Conservation (phyloP, 2,797 vertebrate species). For the Myotis vivesi region DNA sequence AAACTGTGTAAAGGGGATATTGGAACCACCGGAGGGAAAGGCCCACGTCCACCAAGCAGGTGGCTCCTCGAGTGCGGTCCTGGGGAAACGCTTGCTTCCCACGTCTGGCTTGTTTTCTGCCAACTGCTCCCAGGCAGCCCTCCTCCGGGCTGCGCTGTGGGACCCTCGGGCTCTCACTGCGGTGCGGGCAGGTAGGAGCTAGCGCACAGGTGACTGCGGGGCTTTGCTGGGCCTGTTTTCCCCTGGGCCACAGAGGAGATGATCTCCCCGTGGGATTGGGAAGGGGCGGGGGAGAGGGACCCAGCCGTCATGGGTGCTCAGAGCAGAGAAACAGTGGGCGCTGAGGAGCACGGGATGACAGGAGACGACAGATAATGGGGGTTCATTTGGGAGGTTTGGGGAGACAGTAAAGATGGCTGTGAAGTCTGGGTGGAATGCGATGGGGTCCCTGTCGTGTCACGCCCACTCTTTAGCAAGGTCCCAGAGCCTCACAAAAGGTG, state of each 20-base stretch:
- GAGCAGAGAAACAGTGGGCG: not conserved
- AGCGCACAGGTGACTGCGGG: not conserved
- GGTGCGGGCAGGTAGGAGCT: not conserved
- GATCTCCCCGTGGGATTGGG: not conserved
- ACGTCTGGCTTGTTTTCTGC: not conserved
- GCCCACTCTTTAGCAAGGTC: not conserved
- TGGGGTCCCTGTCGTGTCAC: not conserved
- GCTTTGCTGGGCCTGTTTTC: not conserved
- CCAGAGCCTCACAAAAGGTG: not conserved
- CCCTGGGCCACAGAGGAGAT: not conserved
- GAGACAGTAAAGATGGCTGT: not conserved
- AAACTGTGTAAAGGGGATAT: not conserved
- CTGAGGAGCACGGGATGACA: not conserved
- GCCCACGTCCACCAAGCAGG: not conserved
- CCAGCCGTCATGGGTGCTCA: not conserved
- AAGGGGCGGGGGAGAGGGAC: accelerated
- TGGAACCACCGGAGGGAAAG: not conserved
- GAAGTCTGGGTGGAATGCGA: not conserved
- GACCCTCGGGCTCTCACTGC: too few relatives aligned
- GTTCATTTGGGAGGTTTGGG: not conserved
- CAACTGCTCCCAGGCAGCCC: not conserved
- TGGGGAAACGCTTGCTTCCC: not conserved
- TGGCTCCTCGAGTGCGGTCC: not conserved
- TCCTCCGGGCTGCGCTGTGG: not conserved
- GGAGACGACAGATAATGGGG: not conserved